Percentiles rank a stretch among this genome's conserved stretches.
Conservation (phyloP, 2,888 invertebrate genomes). For the Alentia gelatinosa region DNA sequence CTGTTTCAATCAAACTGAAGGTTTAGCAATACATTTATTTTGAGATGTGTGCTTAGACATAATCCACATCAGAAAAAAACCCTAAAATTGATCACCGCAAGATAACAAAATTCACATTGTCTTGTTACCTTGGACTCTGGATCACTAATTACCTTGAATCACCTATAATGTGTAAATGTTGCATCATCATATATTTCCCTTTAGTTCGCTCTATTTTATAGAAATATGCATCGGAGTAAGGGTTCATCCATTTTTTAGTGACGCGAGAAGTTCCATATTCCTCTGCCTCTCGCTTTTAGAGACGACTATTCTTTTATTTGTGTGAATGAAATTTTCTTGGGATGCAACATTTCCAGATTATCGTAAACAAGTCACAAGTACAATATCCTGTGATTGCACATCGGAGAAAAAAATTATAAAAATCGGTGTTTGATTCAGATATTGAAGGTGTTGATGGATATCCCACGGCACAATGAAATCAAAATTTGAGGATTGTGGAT, state of each 20-base stretch:
- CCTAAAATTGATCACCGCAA: background rate
- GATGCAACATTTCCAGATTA: constrained; percentile 41
- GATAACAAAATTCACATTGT: constrained; percentile 25
- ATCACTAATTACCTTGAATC: constrained; percentile 39
- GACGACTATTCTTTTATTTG: no score
- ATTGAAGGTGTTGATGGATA: background rate
- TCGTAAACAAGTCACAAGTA: background rate
- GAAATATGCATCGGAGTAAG: no score
- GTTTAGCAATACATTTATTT: no score
- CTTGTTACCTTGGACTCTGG: constrained; percentile 35
- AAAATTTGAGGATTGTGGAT: background rate
- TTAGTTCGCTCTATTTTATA: no score
- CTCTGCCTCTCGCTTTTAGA: no score
- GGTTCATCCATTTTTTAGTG: no score
- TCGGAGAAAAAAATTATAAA: constrained; percentile 13
- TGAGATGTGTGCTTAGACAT: background rate
- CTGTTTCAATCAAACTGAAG: no score
- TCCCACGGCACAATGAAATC: background rate
- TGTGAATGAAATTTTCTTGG: background rate
- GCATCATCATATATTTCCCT: background rate
- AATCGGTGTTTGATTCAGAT: constrained; percentile 55
- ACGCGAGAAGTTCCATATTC: no score
- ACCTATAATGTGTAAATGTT: constrained; percentile 39
- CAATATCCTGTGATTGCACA: background rate
- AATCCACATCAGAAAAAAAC: background rate